These are phyloP conservation scores for Sander vitreus DNA, from an alignment of 2,113 vertebrate genomes.

Conservation along the genomic window DNA sequence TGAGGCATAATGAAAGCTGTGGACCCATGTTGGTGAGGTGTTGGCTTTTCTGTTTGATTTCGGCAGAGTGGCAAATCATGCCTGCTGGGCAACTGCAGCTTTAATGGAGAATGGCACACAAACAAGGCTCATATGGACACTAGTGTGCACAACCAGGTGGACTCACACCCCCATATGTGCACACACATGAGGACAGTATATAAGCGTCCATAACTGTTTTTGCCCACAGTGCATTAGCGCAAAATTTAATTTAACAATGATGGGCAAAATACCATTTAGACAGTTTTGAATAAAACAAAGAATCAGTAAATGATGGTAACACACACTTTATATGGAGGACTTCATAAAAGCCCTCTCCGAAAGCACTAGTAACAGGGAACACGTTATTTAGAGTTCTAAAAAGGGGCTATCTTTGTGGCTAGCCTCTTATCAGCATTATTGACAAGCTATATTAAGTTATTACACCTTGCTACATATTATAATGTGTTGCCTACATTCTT, in stretches of 20 bases:
- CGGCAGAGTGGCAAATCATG: slow-evolving; percentile 67
- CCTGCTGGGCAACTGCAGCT: slow-evolving; percentile 61
- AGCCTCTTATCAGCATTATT: not conserved
- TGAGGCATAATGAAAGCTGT: slow-evolving; percentile 76
- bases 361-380: not conserved
- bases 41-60: slow-evolving; percentile 52
- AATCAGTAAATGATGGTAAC: not conserved
- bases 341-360: not conserved
- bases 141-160: slow-evolving; percentile 28
- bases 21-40: slow-evolving; percentile 55
- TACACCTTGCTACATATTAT: not conserved
- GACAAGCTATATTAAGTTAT: too few relatives aligned
- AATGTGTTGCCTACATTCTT: not conserved
- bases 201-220: not conserved
- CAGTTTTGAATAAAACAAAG: not conserved
- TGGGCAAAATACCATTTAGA: not conserved
- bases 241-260: not conserved
- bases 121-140: slow-evolving; percentile 64
- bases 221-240: not conserved
- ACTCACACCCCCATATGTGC: slow-evolving; percentile 6
- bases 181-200: slow-evolving; percentile 23
- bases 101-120: slow-evolving; percentile 71
- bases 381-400: not conserved
- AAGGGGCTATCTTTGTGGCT: not conserved
- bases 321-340: not conserved